A percentile compares a stretch with the other conserved stretches of the same genome.
phyloP scores from a whole-genome alignment of 2,888 invertebrate genomes.

The Agrypnus murinus region DNA sequence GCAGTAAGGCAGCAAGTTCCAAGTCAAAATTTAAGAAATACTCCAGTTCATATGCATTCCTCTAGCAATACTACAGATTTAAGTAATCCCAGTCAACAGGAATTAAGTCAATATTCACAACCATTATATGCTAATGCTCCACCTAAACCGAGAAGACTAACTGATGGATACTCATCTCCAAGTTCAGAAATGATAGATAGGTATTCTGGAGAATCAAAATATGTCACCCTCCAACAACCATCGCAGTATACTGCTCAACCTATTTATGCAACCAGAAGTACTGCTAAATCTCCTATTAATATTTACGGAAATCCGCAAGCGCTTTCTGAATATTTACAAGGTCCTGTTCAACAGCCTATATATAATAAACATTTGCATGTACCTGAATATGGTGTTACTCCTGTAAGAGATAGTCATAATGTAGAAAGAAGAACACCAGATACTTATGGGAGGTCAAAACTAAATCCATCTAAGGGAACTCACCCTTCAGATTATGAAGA shows the following conservation, averaged over 20 bases:
- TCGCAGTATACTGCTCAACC: constrained; percentile 60
- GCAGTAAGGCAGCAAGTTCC: constrained; percentile 35
- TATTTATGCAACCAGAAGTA: constrained; percentile 53
- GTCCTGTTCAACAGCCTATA: constrained; percentile 52
- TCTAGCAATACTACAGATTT: constrained; percentile 65
- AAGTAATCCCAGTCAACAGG: constrained; percentile 65
- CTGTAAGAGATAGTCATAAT: constrained; percentile 57
- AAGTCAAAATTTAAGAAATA: constrained; percentile 53
- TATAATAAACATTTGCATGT: constrained; percentile 63
- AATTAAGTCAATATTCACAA: constrained; percentile 73
- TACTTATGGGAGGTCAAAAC: constrained; percentile 83
- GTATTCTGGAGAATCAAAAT: constrained; percentile 73
- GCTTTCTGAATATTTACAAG: constrained; percentile 54
- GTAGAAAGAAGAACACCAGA: constrained; percentile 87
- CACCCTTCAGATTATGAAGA: constrained; percentile 84
- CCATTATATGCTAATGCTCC: constrained; percentile 93
- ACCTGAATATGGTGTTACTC: constrained; percentile 54
- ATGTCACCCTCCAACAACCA: constrained; percentile 69
- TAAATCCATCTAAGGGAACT: constrained; percentile 64
- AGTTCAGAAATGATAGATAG: constrained; percentile 77
- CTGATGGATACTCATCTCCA: constrained; percentile 84
- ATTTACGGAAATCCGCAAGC: constrained; percentile 58
- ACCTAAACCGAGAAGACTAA: constrained; percentile 88
- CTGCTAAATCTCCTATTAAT: constrained; percentile 66
- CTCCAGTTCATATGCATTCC: constrained; percentile 64